These are phyloP conservation scores for Cantharis rustica DNA, from an alignment of 2,888 invertebrate species.

Conservation along the genomic window DNA sequence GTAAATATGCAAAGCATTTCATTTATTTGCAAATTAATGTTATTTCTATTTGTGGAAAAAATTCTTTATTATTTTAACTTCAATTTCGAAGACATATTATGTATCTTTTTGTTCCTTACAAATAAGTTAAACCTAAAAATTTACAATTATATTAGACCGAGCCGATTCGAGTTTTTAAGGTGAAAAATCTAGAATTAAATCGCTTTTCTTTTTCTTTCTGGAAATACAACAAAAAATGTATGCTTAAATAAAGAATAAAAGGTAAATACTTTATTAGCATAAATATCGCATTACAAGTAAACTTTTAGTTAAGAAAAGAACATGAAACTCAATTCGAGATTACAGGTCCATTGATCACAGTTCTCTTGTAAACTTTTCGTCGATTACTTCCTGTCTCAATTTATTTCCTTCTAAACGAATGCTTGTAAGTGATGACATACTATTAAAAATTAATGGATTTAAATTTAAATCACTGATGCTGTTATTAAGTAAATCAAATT, in stretches of 20 bases:
- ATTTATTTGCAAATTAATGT: background rate
- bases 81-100: no score
- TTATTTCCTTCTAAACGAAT: background rate
- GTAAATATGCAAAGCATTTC: background rate
- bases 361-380: no score
- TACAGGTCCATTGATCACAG: background rate
- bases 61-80: no score
- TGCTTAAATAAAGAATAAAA: background rate
- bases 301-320: background rate
- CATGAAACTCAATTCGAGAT: background rate
- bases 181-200: background rate
- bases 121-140: no score
- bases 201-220: background rate
- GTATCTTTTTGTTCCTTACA: no score
- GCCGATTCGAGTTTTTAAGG: background rate
- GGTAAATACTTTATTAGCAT: background rate
- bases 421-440: background rate
- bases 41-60: background rate
- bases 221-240: background rate
- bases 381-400: background rate
- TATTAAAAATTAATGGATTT: background rate
- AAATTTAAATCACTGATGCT: background rate
- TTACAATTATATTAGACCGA: no score
- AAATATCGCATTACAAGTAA: background rate
- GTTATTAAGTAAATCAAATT: background rate